Evolutionary conservation across 2,113 vertebrate genomes (phyloP).

Genomic region (Eidolon helvum): DNA sequence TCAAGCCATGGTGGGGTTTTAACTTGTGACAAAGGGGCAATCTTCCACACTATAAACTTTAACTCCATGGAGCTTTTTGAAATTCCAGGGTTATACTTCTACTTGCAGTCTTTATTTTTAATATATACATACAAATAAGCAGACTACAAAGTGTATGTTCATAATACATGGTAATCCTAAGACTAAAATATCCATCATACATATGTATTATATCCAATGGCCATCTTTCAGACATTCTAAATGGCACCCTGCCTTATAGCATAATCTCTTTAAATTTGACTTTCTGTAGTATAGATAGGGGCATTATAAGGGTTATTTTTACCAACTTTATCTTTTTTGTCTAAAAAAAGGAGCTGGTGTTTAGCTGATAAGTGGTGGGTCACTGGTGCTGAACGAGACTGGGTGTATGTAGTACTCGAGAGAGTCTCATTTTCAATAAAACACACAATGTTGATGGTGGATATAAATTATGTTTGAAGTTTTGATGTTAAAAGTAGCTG

Average conservation of each 20-base stretch:
- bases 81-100: background rate
- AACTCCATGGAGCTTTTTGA: background rate
- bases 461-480: slow-evolving; percentile 51
- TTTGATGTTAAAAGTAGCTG: slow-evolving; percentile 63
- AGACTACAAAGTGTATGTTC: background rate
- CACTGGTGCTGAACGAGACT: slow-evolving; percentile 42
- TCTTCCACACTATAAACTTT: background rate
- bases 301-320: slow-evolving; percentile 46
- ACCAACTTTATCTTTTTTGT: background rate
- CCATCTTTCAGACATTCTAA: background rate
- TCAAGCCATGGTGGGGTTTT: background rate
- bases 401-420: slow-evolving; percentile 70
- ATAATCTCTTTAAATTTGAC: slow-evolving; percentile 38
- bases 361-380: slow-evolving; percentile 11
- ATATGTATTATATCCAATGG: background rate
- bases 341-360: background rate
- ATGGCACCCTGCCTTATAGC: background rate
- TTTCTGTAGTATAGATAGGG: background rate
- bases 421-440: slow-evolving; percentile 70
- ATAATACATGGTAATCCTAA: background rate
- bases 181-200: background rate
- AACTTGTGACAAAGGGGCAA: background rate
- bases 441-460: slow-evolving; percentile 60
- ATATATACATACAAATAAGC: background rate
- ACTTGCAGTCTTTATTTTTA: background rate